Evolutionary conservation across 1,140 invertebrate genomes (phyloP), one percentile per base, ranked within the genome.

Genomic region (Drosophila ananassae): DNA sequence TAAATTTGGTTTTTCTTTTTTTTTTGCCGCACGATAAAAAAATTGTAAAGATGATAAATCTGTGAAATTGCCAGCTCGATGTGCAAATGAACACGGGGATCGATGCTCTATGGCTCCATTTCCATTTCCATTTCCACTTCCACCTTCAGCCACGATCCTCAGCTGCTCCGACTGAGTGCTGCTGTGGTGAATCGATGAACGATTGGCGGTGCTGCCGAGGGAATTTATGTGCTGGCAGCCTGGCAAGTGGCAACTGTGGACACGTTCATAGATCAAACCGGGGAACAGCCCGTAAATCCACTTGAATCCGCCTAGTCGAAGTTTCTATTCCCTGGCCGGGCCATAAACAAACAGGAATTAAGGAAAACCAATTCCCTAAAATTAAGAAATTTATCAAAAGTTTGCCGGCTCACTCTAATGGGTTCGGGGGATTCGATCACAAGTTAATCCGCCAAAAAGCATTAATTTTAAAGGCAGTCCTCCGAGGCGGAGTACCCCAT

Each of bases 21-120:
- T 61, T 30, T 12, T 5, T 50, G 66, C 57, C 54, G 50, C 56
- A 62, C 59, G 72, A 69, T 77, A 76, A 77, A 67, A 69, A 74
- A 74, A 71, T 30, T 13, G 17, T 44, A 61, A 50, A 30, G 60
- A 72, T 72, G 48, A 75, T 85, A 85, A 87, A 81, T 87, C 82
- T 82, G 74, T 55, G 57, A 85, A 87, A 82, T 68, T 68, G 60
- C 58, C 63, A 32, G 32, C 34, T 52, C 59, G 48, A 48, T 68
- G 81, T 80, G 81, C 81, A 84, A 84, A 85, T 85, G 78, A 84
- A 80, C 62, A 50, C 39, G 63, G 44, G 55, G 63, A 68, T 72
- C 66, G 73, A 55, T 44, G 66, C 57, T 66, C 60, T 48, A 55
- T 73, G 76, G 67, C 47, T 81, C 37, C 57, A 67, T 39, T 63